These are phyloP conservation scores for Catostylus mosaicus DNA, from an alignment of 30 jellyfish, hydroid and myxozoan species.

Conservation along the genomic window DNA sequence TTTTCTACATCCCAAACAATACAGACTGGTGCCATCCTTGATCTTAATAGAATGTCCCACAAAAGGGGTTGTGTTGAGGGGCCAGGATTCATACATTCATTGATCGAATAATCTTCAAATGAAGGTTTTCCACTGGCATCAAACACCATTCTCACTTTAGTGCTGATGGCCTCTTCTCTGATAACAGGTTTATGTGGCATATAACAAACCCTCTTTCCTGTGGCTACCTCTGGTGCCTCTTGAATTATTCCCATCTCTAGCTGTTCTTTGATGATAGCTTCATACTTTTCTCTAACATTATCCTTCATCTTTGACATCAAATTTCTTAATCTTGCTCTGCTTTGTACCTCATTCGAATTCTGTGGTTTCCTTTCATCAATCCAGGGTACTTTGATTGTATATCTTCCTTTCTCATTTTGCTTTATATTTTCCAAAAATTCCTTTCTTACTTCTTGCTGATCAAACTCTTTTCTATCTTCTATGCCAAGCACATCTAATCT, in stretches of 20 bases:
- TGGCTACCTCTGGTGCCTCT: conserved; percentile 36
- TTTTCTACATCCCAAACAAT: conserved; percentile 24
- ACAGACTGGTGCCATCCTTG: conserved; percentile 57
- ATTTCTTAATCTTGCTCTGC: conserved; percentile 37
- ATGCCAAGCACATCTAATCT: conserved; percentile 43
- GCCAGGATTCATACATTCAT: conserved; percentile 68
- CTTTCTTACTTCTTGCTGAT: conserved; percentile 26
- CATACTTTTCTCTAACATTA: conserved; percentile 23
- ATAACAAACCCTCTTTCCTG: conserved; percentile 29
- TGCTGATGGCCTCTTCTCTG: conserved; percentile 48
- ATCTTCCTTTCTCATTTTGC: conserved; percentile 4
- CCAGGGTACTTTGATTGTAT: background rate
- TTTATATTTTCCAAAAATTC: conserved; percentile 11
- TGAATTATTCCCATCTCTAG: conserved; percentile 36
- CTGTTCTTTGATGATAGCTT: conserved; percentile 28
- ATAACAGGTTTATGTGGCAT: conserved; percentile 62
- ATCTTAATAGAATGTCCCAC: conserved; percentile 49
- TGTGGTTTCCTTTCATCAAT: conserved; percentile 12
- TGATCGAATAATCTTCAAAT: conserved; percentile 34
- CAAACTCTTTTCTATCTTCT: conserved; percentile 41
- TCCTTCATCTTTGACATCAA: conserved; percentile 10
- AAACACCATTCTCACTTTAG: conserved; percentile 56
- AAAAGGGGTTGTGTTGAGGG: conserved; percentile 46
- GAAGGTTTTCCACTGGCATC: conserved; percentile 66
- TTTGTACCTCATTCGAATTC: conserved; percentile 38